A percentile compares a stretch with the other conserved stretches of the same genome.
Conservation (phyloP, 2,113 vertebrate species). For the Oryzias woworae region DNA sequence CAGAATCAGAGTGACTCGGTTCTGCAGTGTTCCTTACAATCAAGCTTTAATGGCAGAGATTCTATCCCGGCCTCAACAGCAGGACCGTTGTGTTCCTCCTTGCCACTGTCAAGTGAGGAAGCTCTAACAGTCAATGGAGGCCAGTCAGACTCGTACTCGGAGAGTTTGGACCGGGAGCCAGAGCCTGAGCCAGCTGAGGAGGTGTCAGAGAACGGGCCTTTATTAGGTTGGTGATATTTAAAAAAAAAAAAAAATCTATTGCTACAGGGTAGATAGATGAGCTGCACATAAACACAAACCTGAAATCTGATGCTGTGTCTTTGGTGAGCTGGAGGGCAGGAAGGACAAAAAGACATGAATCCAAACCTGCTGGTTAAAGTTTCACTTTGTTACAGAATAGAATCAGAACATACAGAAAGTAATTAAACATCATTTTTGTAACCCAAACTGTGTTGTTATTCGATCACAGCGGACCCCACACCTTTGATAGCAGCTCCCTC, state of each 20-base stretch:
- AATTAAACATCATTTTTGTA: background rate
- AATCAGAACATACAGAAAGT: no score
- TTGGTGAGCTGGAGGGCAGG: constrained; percentile 37
- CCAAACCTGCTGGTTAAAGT: constrained; percentile 28
- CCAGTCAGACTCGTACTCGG: constrained; percentile 83
- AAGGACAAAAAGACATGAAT: constrained; percentile 35
- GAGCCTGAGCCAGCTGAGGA: constrained; percentile 89
- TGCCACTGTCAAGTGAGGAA: constrained; percentile 76
- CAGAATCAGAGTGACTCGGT: constrained; percentile 76
- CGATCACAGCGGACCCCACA: constrained; percentile 77
- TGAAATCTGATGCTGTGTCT: constrained; percentile 44
- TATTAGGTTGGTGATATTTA: constrained; percentile 73
- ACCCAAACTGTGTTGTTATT: constrained; percentile 1
- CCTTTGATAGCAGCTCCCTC: constrained; percentile 95
- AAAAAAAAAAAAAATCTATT: background rate
- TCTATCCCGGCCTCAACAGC: constrained; percentile 32
- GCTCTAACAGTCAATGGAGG: constrained; percentile 86
- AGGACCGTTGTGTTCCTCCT: constrained; percentile 38
- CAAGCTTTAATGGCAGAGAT: constrained; percentile 66
- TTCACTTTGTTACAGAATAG: background rate
- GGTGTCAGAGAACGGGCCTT: constrained; percentile 92
- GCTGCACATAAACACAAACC: constrained; percentile 4
- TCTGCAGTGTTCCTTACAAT: constrained; percentile 72
- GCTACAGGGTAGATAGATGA: background rate
- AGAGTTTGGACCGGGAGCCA: constrained; percentile 83